Percentiles rank a stretch among this genome's conserved stretches.
phyloP scores from a whole-genome alignment of 1,140 invertebrate genomes.

The Euglossa dilemma region DNA sequence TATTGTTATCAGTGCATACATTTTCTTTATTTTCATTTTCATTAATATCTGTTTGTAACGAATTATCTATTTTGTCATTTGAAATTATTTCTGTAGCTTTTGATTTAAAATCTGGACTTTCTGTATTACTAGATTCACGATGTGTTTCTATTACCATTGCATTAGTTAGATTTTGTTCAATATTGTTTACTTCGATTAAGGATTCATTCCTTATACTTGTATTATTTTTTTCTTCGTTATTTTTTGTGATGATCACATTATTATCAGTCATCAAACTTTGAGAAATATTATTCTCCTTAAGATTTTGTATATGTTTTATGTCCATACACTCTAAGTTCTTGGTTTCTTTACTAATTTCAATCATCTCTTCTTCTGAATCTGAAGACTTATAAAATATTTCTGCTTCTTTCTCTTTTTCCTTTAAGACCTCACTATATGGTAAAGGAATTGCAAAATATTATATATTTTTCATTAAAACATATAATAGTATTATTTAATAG shows the following conservation, averaged over 20 bases:
- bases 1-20: background rate
- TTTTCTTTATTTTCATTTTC: background rate
- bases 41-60: background rate
- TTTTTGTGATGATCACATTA: conserved; percentile 15
- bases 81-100: background rate
- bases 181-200: conserved; percentile 3
- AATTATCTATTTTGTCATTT: background rate
- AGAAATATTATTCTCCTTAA: conserved; percentile 8
- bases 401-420: conserved; percentile 80
- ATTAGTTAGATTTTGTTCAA: background rate
- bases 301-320: background rate
- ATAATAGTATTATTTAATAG: no score
- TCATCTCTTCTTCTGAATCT: conserved; percentile 76
- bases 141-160: background rate
- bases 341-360: conserved; percentile 2
- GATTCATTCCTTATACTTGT: conserved; percentile 19
- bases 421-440: conserved; percentile 70
- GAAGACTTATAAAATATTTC: conserved; percentile 78
- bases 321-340: background rate
- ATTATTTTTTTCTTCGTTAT: background rate
- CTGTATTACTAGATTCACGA: background rate
- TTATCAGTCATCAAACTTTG: conserved; percentile 51
- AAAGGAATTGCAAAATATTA: conserved; percentile 18
- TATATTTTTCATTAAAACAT: background rate
- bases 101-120: background rate